Conservation (phyloP, 2,797 vertebrate species). For the Eurystomus glaucurus region DNA sequence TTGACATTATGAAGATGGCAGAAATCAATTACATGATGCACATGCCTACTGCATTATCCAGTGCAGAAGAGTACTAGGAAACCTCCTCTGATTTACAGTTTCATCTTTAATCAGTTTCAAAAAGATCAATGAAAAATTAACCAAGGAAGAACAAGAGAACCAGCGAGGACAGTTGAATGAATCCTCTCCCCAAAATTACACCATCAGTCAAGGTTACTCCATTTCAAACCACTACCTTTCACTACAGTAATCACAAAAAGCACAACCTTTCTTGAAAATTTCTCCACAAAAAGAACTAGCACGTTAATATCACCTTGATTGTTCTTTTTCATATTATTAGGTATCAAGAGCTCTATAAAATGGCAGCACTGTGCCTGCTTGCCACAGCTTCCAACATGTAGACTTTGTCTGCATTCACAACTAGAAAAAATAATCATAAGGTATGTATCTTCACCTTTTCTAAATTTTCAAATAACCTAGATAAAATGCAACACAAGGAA, state of each 20-base stretch:
- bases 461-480: background rate
- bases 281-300: background rate
- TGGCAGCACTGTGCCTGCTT: background rate
- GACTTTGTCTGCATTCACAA: background rate
- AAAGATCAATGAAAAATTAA: background rate
- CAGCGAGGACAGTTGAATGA: background rate
- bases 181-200: background rate
- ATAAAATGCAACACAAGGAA: background rate
- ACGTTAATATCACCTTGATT: background rate
- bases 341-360: background rate
- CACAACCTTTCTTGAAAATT: background rate
- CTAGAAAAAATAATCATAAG: background rate
- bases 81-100: background rate
- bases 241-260: background rate
- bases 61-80: background rate
- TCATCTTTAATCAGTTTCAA: background rate
- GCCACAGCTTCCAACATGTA: background rate
- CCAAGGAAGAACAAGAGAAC: background rate
- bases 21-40: background rate
- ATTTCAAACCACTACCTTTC: background rate
- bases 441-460: background rate
- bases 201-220: accelerated
- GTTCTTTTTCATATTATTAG: background rate
- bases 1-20: background rate
- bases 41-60: accelerated